Evolutionary conservation across 2,797 vertebrate genomes (phyloP).

Genomic region (Holocentrus rufus): DNA sequence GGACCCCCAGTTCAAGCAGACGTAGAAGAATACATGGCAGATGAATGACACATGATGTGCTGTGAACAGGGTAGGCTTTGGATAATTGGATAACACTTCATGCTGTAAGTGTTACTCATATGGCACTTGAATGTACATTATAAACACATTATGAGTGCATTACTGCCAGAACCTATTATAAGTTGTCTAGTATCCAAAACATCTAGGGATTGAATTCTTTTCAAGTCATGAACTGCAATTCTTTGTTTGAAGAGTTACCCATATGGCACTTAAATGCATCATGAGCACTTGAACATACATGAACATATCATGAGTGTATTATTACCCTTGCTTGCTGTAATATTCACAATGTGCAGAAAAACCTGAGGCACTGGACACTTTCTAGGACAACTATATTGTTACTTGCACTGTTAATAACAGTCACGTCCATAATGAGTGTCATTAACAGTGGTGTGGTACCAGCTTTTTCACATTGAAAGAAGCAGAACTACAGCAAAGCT

Average conservation of each 20-base stretch:
- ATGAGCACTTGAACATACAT: conserved; percentile 10
- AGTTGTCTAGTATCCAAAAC: not conserved
- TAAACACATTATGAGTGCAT: not conserved
- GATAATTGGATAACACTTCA: not conserved
- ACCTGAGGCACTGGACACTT: not conserved
- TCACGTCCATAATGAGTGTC: no score
- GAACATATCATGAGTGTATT: conserved; percentile 15
- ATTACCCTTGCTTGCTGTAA: not conserved
- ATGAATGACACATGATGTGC: conserved; percentile 30
- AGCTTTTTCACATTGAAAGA: no score
- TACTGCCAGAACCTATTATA: not conserved
- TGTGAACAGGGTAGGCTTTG: conserved; percentile 5
- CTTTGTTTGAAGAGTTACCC: conserved; percentile 6
- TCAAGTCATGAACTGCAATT: not conserved
- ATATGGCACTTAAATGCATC: not conserved
- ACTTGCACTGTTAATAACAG: no score
- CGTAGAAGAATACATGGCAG: not conserved
- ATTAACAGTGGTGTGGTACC: no score
- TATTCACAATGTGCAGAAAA: not conserved
- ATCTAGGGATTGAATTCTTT: not conserved
- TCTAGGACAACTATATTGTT: no score
- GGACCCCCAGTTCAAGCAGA: not conserved
- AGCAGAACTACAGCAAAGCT: no score
- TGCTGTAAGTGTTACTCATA: not conserved
- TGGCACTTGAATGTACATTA: not conserved